phyloP scores from a whole-genome alignment of 1,140 invertebrate genomes.

The Drosophila lini region DNA sequence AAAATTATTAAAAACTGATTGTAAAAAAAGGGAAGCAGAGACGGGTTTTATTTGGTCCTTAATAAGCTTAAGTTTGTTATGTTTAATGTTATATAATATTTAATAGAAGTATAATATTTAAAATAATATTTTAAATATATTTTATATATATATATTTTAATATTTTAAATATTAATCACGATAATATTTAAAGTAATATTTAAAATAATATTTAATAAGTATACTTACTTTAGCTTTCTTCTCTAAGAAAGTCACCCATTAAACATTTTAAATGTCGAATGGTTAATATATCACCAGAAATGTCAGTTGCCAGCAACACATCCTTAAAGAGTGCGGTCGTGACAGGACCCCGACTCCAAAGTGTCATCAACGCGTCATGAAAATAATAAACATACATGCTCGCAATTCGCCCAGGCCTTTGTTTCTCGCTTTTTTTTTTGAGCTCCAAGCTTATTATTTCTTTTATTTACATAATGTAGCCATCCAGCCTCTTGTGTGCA shows the following conservation, averaged over 20 bases:
- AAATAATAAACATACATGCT: constrained; percentile 62
- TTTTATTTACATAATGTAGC: constrained; percentile 80
- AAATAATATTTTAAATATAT: neutral
- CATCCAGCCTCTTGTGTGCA: constrained; percentile 72
- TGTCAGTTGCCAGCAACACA: constrained; percentile 7
- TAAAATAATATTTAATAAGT: neutral
- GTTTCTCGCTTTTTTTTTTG: constrained; percentile 11
- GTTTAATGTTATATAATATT: no score
- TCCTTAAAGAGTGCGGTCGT: constrained; percentile 19
- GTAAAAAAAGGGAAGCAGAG: neutral
- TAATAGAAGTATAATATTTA: neutral
- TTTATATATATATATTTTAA: no score
- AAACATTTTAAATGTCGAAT: constrained; percentile 3
- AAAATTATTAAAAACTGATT: constrained; percentile 3
- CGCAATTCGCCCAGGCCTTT: constrained; percentile 25
- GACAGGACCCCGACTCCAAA: constrained; percentile 34
- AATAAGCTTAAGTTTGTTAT: neutral
- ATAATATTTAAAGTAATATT: neutral
- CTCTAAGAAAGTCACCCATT: neutral
- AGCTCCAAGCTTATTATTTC: constrained; percentile 70
- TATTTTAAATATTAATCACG: no score
- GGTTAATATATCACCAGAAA: neutral
- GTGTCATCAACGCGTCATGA: constrained; percentile 75
- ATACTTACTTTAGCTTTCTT: neutral
- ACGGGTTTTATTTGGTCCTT: neutral